These are phyloP conservation scores for chimpanzee (Pan troglodytes) DNA, from an alignment of 2,113 vertebrate species.

Conservation along the genomic window NHGRI_mPanTro3-v2.1_pri NC_072409.2:60272001-60272500, in stretches of 20 bases:
- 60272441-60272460: conserved; percentile 26
- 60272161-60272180: conserved; percentile 47
- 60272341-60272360: conserved; percentile 37
- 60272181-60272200: conserved; percentile 1
- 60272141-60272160: conserved; percentile 53
- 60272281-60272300: conserved; percentile 27
- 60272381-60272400: conserved; percentile 8
- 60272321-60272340: conserved; percentile 24
- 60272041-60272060: conserved; percentile 53
- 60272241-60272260: conserved; percentile 57
- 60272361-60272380: background rate
- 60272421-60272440: background rate
- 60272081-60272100: conserved; percentile 74
- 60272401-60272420: conserved; percentile 46
- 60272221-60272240: conserved; percentile 54
- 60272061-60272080: conserved; percentile 46
- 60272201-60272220: conserved; percentile 60
- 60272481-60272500: background rate
- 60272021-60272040: conserved; percentile 42
- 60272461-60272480: conserved; percentile 25
- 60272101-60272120: conserved; percentile 50
- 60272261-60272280: conserved; percentile 8
- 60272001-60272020: conserved; percentile 14
- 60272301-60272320: conserved; percentile 41
- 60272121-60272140: conserved; percentile 71